Evolutionary conservation across 2,888 invertebrate species (phyloP).

Genomic region (Dynastes maya): DNA sequence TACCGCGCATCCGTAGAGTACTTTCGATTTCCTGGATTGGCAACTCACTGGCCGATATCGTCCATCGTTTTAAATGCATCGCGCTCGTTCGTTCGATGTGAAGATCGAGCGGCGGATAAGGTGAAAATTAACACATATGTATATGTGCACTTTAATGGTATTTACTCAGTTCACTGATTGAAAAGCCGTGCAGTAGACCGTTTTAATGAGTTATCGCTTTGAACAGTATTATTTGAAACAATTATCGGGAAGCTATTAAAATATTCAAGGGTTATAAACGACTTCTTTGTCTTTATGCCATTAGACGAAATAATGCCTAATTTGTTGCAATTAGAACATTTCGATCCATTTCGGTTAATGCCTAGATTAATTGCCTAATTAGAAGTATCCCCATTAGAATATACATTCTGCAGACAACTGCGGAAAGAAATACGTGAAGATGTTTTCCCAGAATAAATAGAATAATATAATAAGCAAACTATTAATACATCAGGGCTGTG

Average conservation of each 20-base stretch:
- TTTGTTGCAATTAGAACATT: too few species aligned
- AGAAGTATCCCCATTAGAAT: too few species aligned
- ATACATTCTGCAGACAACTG: too few species aligned
- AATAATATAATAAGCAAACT: too few species aligned
- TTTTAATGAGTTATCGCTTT: slow-evolving; percentile 3
- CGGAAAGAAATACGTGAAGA: too few species aligned
- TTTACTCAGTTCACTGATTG: slow-evolving; percentile 17
- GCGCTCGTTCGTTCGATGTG: neutral
- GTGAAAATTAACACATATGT: slow-evolving; percentile 39
- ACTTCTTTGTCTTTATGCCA: too few species aligned
- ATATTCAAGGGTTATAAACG: neutral
- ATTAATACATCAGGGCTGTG: too few species aligned
- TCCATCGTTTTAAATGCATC: neutral
- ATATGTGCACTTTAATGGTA: slow-evolving; percentile 17
- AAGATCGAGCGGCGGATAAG: slow-evolving; percentile 27
- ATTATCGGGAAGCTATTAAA: slow-evolving; percentile 26
- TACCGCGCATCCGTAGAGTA: neutral
- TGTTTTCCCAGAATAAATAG: too few species aligned
- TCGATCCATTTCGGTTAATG: too few species aligned
- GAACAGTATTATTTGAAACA: slow-evolving; percentile 7
- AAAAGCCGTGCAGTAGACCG: neutral
- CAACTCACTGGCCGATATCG: neutral
- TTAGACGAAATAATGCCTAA: too few species aligned
- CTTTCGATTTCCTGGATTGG: slow-evolving; percentile 36
- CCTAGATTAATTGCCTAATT: too few species aligned